Evolutionary conservation across 2,888 invertebrate genomes (phyloP).

Genomic region (Coecobrya sp.): DNA sequence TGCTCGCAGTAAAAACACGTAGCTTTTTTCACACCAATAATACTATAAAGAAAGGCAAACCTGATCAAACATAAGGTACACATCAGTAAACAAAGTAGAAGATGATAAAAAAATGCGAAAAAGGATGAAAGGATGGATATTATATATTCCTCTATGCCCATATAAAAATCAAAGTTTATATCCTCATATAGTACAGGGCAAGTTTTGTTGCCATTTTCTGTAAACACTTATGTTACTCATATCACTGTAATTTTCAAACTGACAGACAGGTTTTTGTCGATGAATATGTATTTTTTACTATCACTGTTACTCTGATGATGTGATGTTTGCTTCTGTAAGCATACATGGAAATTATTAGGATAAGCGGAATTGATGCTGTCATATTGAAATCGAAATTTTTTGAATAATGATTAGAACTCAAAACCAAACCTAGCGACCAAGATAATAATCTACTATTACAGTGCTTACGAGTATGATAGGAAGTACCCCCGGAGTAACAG

Average conservation of each 20-base stretch:
- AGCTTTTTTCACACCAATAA: not conserved
- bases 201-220: no score
- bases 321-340: not conserved
- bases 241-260: constrained; percentile 19
- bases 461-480: not conserved
- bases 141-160: not conserved
- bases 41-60: not conserved
- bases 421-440: not conserved
- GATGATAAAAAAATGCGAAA: not conserved
- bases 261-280: constrained; percentile 51
- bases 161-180: not conserved
- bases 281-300: not conserved
- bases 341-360: not conserved
- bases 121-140: not conserved
- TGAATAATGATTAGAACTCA: constrained; percentile 13
- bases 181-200: not conserved
- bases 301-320: not conserved
- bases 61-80: not conserved
- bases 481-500: constrained; percentile 16
- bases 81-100: no score
- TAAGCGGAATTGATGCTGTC: constrained; percentile 34
- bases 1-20: not conserved
- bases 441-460: not conserved
- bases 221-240: constrained; percentile 2
- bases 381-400: constrained; percentile 58